Evolutionary conservation across 2,113 vertebrate species (phyloP).

Genomic region (Scalopus aquaticus): DNA sequence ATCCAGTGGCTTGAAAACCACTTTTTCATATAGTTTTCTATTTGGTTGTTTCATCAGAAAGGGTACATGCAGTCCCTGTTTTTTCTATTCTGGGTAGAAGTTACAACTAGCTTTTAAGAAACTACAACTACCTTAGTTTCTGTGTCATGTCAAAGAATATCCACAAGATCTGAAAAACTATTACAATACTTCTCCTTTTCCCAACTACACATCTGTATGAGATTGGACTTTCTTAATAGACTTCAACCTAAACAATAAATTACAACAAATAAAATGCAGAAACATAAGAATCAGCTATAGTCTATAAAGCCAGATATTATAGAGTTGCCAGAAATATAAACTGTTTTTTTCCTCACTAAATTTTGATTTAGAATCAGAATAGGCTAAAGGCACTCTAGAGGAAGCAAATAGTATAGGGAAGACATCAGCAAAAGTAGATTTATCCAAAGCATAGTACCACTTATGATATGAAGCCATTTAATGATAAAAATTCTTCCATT

Average conservation of each 20-base stretch:
- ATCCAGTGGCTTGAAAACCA: neutral
- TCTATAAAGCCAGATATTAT: neutral
- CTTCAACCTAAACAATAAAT: neutral
- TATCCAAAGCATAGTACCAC: neutral
- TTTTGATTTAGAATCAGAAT: neutral
- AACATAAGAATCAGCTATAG: neutral
- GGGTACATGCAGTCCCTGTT: neutral
- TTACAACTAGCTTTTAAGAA: neutral
- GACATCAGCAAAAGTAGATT: neutral
- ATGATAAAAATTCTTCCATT: neutral
- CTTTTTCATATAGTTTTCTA: neutral
- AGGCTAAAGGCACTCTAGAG: neutral
- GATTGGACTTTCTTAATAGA: neutral
- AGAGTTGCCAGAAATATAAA: neutral
- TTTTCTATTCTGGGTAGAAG: neutral
- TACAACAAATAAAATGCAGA: neutral
- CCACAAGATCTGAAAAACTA: neutral
- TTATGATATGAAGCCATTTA: neutral
- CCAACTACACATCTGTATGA: neutral
- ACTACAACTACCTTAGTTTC: neutral
- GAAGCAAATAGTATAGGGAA: neutral
- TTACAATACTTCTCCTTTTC: neutral
- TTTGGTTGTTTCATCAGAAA: neutral
- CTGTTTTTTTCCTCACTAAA: neutral
- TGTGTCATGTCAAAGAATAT: neutral